A percentile compares a stretch with the other conserved stretches of the same genome.
These are phyloP conservation scores for Eucidaris tribuloides DNA, from an alignment of 35 echinoderm and acorn worm species.

Conservation along the genomic window DNA sequence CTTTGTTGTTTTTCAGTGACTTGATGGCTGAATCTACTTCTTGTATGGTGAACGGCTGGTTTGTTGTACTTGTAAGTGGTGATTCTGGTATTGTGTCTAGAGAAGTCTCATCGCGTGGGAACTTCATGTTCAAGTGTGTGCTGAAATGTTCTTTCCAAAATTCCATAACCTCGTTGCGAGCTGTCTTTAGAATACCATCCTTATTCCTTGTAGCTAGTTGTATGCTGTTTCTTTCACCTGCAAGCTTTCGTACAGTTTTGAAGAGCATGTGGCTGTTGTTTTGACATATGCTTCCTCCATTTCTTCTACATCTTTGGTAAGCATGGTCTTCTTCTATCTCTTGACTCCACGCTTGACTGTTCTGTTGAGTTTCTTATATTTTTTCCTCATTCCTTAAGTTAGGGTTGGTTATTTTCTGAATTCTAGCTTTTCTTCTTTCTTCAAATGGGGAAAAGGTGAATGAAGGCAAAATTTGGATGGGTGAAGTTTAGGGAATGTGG, in stretches of 20 bases:
- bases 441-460: no score
- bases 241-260: neutral
- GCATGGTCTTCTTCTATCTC: neutral
- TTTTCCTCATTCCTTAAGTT: neutral
- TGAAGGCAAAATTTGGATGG: no score
- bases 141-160: neutral
- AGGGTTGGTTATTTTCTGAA: no score
- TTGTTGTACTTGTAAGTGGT: neutral
- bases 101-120: neutral
- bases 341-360: neutral
- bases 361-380: no score
- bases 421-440: conserved; percentile 22
- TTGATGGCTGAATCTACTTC: neutral
- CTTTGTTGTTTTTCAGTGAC: neutral
- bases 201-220: neutral
- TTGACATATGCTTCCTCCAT: neutral
- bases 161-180: neutral
- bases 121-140: conserved; percentile 12
- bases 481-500: no score
- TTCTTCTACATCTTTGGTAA: neutral
- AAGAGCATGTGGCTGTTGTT: neutral
- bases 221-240: neutral
- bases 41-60: neutral
- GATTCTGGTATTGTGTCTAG: neutral
- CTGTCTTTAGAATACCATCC: conserved; percentile 8